phyloP scores from a whole-genome alignment of 2,113 vertebrate species.

The Anhinga anhinga region DNA sequence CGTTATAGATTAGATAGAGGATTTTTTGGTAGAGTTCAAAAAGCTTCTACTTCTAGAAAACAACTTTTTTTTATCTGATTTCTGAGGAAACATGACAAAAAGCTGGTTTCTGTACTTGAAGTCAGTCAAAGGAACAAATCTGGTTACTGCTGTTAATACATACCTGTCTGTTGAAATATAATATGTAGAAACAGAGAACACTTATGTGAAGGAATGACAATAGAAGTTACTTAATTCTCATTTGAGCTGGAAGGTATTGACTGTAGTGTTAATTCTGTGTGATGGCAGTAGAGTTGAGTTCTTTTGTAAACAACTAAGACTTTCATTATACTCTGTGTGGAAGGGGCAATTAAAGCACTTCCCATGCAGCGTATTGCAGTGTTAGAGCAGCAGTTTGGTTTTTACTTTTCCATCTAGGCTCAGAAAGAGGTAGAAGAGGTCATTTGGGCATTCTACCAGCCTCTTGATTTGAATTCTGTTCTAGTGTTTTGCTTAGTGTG shows the following conservation, averaged over 20 bases:
- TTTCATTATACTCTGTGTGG: not conserved
- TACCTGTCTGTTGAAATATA: not conserved
- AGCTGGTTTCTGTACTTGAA: not conserved
- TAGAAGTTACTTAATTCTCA: not conserved
- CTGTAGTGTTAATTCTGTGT: not conserved
- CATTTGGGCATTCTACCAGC: not conserved
- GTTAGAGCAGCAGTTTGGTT: not conserved
- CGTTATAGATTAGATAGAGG: not conserved
- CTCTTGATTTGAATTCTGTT: not conserved
- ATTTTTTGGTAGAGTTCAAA: not conserved
- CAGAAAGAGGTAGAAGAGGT: not conserved
- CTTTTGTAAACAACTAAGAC: not conserved
- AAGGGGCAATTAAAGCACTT: not conserved
- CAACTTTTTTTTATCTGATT: not conserved
- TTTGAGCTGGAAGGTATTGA: not conserved
- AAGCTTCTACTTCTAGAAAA: not conserved
- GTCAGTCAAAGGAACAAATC: not conserved
- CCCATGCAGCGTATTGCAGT: not conserved
- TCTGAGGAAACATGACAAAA: not conserved
- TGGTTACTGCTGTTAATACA: not conserved
- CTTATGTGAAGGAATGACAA: not conserved
- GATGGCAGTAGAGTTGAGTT: not conserved
- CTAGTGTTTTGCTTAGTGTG: not conserved
- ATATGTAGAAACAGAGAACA: not conserved
- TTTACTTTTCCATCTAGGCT: not conserved